Evolutionary conservation across 2,888 invertebrate species (phyloP), one percentile per base, ranked within the genome.

Genomic region (Polymixis lichenea): DNA sequence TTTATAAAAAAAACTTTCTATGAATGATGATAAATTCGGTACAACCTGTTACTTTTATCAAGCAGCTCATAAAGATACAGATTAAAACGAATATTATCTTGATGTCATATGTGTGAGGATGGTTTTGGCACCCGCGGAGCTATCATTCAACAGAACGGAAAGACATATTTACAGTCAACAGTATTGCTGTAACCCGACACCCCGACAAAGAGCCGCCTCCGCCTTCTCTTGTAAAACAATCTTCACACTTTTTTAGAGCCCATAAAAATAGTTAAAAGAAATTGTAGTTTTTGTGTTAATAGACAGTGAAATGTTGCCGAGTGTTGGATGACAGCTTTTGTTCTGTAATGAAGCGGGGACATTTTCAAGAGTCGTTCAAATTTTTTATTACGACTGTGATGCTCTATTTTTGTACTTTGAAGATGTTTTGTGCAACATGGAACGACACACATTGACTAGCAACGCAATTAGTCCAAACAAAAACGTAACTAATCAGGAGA

Each of bases 291-390:
- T 93, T 94, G 92, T 95, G 95, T 95, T 95, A 95, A 95, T 95
- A 96, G 95, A 95, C 96, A 95, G 94, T 96, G 96, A 96, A 96
- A 96, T 96, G 96, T 96, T 95, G 93, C 96, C 94, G 95, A 95
- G 94, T 94, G 94, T 94, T 95, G 89, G 94, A 93, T 95, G 96
- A 96, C 96, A 95, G 96, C 96, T 96, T 96, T 96, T 96, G 96
- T 96, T 95, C 95, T 95, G 94, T 95, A 95, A 95, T 94, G 95
- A 95, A 95, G 92, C 93, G 93, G 95, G 92, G 95, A 95, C 95
- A 94, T 91, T 94, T 94, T 93, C 92, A 94, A 92, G 91, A 92
- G 91, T 92, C 93, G 88, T 93, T 94, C 89, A 89, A 90, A 89
- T 91, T 92, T 94, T 95, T 95, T 95, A 95, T 95, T 94, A 90